Base-by-base conservation (phyloP, 2,113 vertebrate species). In the Zonotrichia leucophrys region DNA sequence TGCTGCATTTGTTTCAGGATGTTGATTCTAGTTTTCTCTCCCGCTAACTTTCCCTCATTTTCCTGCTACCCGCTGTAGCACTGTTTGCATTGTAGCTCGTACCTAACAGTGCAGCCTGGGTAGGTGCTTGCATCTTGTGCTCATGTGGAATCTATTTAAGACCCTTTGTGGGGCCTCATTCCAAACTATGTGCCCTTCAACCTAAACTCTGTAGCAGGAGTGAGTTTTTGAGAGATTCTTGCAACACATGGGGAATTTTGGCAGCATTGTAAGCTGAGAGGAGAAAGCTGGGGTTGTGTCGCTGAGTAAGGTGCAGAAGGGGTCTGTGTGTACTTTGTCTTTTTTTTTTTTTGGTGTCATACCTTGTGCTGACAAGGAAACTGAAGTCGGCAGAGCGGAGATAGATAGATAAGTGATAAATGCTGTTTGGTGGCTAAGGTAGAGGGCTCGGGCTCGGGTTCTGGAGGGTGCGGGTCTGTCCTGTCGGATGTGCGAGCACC, bases 101-200 rank as follows among this genome's bases (percentile, higher is more conserved):
- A 28, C 52, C 56, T 60, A 60, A 44, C 42, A 8, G 41, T 3
- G 37, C 59, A 68, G 94, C 75, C 35, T 37, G 89, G 27, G 39
- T 90, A 78, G 90, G 87, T 80, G 87, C 81, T 78, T 27, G 81
- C 7, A 0, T 89, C 66, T 70, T 31, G 63, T 16, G 59, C 90
- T 95, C 93, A 92, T 95, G 91, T 94, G 94, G 93, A 96, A 95
- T 93, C 96, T 83, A 94, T 95, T 95, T 92, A 62, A 89, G 67
- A 93, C 94, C 94, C 94, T 86, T 92, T 53, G 75, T n/a, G 10
- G 94, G 94, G 94, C 96, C 94, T 94, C 95, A 85, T 95, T 96
- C 95, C 93, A 92, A 95, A 55, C 92, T 92, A 90, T 88, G 82
- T 90, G 93, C 91, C 94, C 93, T 97, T 94, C 93, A 96, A 92